Percentiles rank a stretch among this genome's conserved stretches.
Conservation (phyloP, 1,140 invertebrate genomes). For the Eriocheir sinensis region DNA sequence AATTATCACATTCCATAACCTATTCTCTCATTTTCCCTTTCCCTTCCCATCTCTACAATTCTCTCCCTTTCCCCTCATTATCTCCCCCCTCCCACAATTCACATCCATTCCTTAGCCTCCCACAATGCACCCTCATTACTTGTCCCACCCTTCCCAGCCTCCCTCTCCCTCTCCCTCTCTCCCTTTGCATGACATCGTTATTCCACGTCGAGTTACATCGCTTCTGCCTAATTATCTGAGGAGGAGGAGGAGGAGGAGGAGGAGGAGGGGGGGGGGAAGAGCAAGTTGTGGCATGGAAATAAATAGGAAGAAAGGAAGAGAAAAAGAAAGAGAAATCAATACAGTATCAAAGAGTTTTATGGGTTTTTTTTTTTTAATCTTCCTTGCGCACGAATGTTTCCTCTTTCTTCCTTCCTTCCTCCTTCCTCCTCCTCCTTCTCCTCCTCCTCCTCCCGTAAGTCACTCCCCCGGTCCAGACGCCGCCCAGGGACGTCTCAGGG, state of each 20-base stretch:
- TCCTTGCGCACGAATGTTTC: not conserved
- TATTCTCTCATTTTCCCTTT: no score
- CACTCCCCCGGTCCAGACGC: not conserved
- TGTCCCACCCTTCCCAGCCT: no score
- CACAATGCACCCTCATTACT: no score
- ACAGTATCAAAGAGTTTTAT: not conserved
- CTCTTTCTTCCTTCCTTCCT: not conserved
- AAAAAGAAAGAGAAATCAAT: slow-evolving; percentile 31
- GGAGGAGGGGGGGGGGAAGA: not conserved
- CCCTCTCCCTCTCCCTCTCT: not conserved
- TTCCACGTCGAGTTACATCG: not conserved
- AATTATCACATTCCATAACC: no score
- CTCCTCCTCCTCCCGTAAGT: not conserved
- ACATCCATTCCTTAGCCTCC: no score
- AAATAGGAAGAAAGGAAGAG: not conserved
- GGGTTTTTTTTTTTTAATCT: no score
- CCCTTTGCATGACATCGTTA: not conserved
- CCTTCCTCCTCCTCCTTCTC: not conserved
- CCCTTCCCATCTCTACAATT: no score
- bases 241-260: not conserved
- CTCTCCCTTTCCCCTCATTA: no score
- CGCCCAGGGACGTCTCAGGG: not conserved
- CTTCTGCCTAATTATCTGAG: not conserved
- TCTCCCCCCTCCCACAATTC: no score
- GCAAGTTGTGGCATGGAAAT: not conserved